Percentiles rank a stretch among this genome's conserved stretches.
These are phyloP conservation scores for Drosophila auraria DNA, from an alignment of 1,140 invertebrate genomes.

Conservation along the genomic window DNA sequence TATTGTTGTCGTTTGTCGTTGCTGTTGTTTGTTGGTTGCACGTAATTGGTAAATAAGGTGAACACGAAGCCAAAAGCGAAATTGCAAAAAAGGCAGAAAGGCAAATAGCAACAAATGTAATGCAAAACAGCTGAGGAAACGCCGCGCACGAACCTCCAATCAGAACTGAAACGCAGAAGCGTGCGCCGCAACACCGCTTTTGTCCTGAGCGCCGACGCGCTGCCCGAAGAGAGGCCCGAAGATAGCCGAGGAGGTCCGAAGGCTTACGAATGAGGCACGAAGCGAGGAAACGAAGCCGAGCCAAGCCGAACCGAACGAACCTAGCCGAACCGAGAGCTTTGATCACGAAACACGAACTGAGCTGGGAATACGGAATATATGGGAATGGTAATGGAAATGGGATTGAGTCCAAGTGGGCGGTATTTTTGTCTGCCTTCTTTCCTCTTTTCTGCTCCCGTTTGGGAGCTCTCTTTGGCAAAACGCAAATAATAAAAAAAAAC, in stretches of 20 bases:
- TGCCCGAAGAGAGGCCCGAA: conserved; percentile 27
- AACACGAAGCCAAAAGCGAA: conserved; percentile 58
- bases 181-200: conserved; percentile 51
- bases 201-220: conserved; percentile 70
- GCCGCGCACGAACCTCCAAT: conserved; percentile 82
- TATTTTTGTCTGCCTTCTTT: conserved; percentile 25
- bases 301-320: conserved; percentile 12
- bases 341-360: conserved; percentile 57
- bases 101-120: conserved; percentile 34
- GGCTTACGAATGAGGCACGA: background rate
- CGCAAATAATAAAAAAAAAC: conserved; percentile 46
- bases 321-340: conserved; percentile 48
- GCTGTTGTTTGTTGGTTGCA: conserved; percentile 37
- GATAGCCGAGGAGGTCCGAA: conserved; percentile 22
- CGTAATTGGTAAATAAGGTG: conserved; percentile 45
- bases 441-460: conserved; percentile 51
- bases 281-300: conserved; percentile 2
- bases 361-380: conserved; percentile 47
- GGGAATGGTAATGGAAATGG: conserved; percentile 68
- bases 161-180: conserved; percentile 79
- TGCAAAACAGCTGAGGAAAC: conserved; percentile 73
- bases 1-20: conserved; percentile 40
- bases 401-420: conserved; percentile 53
- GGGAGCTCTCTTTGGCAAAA: conserved; percentile 24
- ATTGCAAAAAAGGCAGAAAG: conserved; percentile 65